Percentiles rank a stretch among this genome's conserved stretches.
phyloP scores from a whole-genome alignment of 1,140 invertebrate species.

The Phortica variegata region DNA sequence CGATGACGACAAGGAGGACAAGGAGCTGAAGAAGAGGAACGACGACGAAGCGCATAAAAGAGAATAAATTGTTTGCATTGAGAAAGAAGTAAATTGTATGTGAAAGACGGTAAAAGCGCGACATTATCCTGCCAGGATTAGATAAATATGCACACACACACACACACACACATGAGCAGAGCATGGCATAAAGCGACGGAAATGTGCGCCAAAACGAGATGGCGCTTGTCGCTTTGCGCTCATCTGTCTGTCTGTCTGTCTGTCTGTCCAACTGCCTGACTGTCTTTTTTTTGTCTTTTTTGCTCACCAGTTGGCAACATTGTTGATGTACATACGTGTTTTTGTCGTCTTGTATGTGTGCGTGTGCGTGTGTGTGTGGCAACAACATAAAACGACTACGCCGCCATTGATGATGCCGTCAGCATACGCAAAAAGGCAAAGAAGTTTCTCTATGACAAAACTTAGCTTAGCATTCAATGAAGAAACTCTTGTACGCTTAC shows the following conservation, averaged over 20 bases:
- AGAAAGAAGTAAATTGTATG: constrained; percentile 53
- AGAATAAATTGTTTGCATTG: constrained; percentile 48
- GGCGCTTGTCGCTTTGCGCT: constrained; percentile 32
- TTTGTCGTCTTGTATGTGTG: constrained; percentile 9
- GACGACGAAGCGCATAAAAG: constrained; percentile 2
- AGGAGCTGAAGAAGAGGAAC: neutral
- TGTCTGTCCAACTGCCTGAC: neutral
- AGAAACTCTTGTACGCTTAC: too few relatives aligned
- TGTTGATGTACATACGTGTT: too few relatives aligned
- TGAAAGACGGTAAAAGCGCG: constrained; percentile 49
- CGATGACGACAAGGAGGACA: neutral
- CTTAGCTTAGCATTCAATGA: constrained; percentile 20
- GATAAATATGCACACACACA: constrained; percentile 1
- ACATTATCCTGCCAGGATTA: constrained; percentile 20
- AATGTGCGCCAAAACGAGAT: constrained; percentile 50
- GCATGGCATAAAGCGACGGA: constrained; percentile 21
- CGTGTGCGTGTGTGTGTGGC: constrained; percentile 21
- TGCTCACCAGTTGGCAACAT: too few relatives aligned
- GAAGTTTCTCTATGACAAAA: constrained; percentile 10
- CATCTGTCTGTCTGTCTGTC: neutral
- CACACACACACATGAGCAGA: neutral
- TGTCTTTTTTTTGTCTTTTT: neutral
- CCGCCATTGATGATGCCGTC: constrained; percentile 12
- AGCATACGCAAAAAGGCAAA: constrained; percentile 17
- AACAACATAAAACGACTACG: constrained; percentile 8